A percentile compares a stretch with the other conserved stretches of the same genome.
These are phyloP conservation scores for Lindbergichthys nudifrons DNA, from an alignment of 2,797 vertebrate genomes.

Conservation along the genomic window DNA sequence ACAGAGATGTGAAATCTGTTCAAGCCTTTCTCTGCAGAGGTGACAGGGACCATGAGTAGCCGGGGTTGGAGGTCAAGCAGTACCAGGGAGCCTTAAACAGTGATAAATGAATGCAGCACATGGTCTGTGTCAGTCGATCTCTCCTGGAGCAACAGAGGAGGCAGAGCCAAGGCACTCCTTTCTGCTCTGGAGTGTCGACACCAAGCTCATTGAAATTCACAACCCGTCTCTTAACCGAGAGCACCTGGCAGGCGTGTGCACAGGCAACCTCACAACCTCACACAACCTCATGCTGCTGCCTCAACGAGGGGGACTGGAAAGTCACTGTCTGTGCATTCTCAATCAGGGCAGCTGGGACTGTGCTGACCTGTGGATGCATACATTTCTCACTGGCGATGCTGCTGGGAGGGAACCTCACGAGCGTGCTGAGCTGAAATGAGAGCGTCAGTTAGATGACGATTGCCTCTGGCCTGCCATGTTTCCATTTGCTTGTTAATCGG, in stretches of 20 bases:
- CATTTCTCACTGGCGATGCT: conserved; percentile 42
- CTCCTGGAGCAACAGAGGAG: conserved; percentile 52
- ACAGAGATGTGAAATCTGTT: conserved; percentile 20
- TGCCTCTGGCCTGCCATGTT: conserved; percentile 29
- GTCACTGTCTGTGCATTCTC: conserved; percentile 59
- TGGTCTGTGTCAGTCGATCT: conserved; percentile 62
- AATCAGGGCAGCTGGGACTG: conserved; percentile 65
- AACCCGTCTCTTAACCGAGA: conserved; percentile 58
- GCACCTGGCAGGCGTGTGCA: conserved; percentile 74
- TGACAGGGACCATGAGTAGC: conserved; percentile 40
- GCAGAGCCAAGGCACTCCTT: conserved; percentile 61
- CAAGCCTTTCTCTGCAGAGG: conserved; percentile 40
- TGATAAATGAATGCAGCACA: conserved; percentile 74
- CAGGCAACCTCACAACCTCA: conserved; percentile 72
- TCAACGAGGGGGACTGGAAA: conserved; percentile 50
- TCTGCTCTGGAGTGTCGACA: conserved; percentile 58
- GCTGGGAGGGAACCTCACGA: conserved; percentile 38
- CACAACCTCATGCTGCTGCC: conserved; percentile 64
- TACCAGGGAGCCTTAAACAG: conserved; percentile 59
- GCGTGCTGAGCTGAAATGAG: conserved; percentile 24
- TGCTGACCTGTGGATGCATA: conserved; percentile 65
- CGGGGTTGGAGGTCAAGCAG: conserved; percentile 65
- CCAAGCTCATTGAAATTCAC: conserved; percentile 80
- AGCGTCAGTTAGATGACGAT: conserved; percentile 16
- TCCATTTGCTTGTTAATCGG: conserved; percentile 28